Base-by-base conservation (phyloP, 1,140 invertebrate genomes). In the Pachyrhynchus sulphureomaculatus region DNA sequence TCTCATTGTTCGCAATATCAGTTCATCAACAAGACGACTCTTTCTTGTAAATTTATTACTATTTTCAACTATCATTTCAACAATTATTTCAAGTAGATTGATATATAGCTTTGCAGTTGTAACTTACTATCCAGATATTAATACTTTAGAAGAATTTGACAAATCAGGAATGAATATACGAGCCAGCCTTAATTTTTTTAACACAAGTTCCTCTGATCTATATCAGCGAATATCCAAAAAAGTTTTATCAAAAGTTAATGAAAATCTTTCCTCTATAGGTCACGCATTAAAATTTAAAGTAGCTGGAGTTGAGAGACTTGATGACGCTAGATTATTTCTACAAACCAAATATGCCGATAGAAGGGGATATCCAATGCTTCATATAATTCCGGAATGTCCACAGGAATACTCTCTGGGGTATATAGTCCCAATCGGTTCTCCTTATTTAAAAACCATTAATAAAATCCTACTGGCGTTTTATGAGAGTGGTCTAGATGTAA, bases 361-460 rank as follows among this genome's bases (percentile, higher is more conserved):
- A 4, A 49, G 61, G n/a, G 64, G 58, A 21, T 23, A 33, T 10
- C 63, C 64, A 9, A n/a, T 66, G 32, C 32, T 70, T 23, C 66
- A 70, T 59, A 41, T 70, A 2, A 56, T 70, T 5, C 39, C 47
- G 17, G 66, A 70, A 39, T 70, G 66, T 42, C 66, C 68, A 9
- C 23, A 12, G 12, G 47, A 36, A 0, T 62, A 55, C 42, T 66
- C 48, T 32, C 37, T 70, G 8, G 64, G 63, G 1, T 70, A 64
- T 44, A 63, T 68, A 15, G 58, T 68, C 6, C 66, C 57, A 26
- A 48, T 41, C 5, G 42, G 54, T 15, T 70, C 68, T 33, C 68
- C 68, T 8, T 68, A 53, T 63, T n/a, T 58, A 18, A 23, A 23
- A 26, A 15, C 17, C 1, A 29, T 59, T 56, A 45, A 57, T 18